Base-by-base conservation (phyloP, 1,140 invertebrate genomes). In the Calosoma granatense region DNA sequence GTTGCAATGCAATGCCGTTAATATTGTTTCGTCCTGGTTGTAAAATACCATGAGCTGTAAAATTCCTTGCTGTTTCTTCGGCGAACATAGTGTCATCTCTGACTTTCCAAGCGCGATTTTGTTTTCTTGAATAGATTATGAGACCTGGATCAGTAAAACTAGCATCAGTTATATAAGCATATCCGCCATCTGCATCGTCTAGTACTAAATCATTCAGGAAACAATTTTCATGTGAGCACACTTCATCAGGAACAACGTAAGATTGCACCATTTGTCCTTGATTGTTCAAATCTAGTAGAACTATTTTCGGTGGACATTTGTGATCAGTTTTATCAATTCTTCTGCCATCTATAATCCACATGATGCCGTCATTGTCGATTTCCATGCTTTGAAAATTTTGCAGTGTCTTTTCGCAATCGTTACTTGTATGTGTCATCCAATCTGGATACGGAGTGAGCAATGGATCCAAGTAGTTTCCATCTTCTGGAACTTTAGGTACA, bases 261-360 rank as follows among this genome's bases (percentile, higher is more conserved):
- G 72, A 76, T 12, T 76, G 68, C 23, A 85, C 67, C 22, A 81
- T 65, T 22, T 74, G 71, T 12, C 75, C 74, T 11, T 71, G 71
- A 2, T 77, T 73, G 53, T 84, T 82, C 1, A 87, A 69, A 64
- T 87, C 80, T 22, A 86, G 75, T n/a, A 87, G 74, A 0, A 86
- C 77, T 9, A 88, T 63, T 56, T 83, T 81, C 0, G 84, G 79
- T 1, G 81, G 79, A 63, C 85, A 88, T 9, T 65, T 43, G n/a
- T 70, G 67, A 0, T 70, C 67, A 23, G 59, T 52, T 54, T 64
- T 63, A 58, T 67, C 65, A 0, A 81, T 73, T 4, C 80, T 72
- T 0, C 84, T 83, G 14, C 80, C 79, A 62, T 88, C 86, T 39
- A 86, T 63, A 1, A 86, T 77, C 86, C 86, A 88, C 80, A 88